Percentiles rank a stretch among this genome's conserved stretches.
phyloP scores from a whole-genome alignment of 2,797 vertebrate species.

The Clarias laeviceps region DNA sequence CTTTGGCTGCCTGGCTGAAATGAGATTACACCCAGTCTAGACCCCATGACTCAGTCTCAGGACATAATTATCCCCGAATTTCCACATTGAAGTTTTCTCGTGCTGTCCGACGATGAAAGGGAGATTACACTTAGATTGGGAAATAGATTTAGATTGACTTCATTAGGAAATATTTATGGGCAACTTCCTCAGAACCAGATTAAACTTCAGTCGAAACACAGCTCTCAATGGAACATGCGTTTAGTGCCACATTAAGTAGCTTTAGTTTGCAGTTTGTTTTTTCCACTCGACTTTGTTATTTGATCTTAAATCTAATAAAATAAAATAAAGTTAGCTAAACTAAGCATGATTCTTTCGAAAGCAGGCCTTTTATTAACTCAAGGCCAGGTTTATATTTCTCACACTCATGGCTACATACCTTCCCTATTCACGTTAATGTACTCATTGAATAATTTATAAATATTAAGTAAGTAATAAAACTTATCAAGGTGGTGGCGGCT shows the following conservation, averaged over 20 bases:
- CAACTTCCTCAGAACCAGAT: slow-evolving; percentile 37
- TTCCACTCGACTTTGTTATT: slow-evolving; percentile 17
- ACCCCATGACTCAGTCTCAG: slow-evolving; percentile 63
- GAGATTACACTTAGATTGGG: slow-evolving; percentile 48
- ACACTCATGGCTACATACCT: background rate
- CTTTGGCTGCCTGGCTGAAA: slow-evolving; percentile 63
- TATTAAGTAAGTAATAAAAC: slow-evolving; percentile 11
- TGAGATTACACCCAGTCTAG: slow-evolving; percentile 66
- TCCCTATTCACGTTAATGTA: background rate
- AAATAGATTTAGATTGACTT: slow-evolving; percentile 53
- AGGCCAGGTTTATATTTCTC: background rate
- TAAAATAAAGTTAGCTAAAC: background rate
- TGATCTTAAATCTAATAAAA: slow-evolving; percentile 9
- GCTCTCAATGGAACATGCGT: slow-evolving; percentile 18
- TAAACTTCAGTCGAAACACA: slow-evolving; percentile 23
- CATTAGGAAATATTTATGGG: slow-evolving; percentile 47
- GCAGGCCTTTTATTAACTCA: background rate
- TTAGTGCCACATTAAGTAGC: background rate
- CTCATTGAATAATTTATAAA: background rate
- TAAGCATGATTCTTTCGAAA: background rate
- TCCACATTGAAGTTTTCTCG: slow-evolving; percentile 46
- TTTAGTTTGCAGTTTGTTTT: background rate
- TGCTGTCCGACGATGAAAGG: slow-evolving; percentile 33
- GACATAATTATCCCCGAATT: slow-evolving; percentile 58
- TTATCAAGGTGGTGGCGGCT: too few species aligned